Evolutionary conservation across 2,888 invertebrate genomes (phyloP), one percentile per base, ranked within the genome.

Genomic region (Silvanus unidentatus): DNA sequence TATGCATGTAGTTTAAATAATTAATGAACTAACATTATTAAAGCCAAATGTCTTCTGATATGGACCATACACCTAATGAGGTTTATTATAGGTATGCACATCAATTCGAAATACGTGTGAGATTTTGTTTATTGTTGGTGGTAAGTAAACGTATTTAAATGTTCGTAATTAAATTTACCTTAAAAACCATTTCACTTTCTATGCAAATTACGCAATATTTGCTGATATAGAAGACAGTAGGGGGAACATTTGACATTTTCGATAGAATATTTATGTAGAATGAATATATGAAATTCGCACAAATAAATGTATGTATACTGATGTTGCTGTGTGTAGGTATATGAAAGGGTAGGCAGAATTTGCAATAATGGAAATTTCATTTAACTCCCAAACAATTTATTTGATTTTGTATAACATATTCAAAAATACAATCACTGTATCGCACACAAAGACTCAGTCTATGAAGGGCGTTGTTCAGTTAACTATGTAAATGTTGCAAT

Each of bases 401-500:
- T 54, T 42, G 54, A 54, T 58, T 58, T 58, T 56, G 53, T 50
- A 43, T 16, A 30, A 45, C 49, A 36, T 39, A 46, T 42, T 55
- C 53, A 57, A 59, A 62, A 60, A 55, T 55, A 45, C 57, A 55
- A 56, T 54, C 51, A 50, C 16, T 4, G 15, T n/a, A 37, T 9
- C 5, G 16, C 5, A 50, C 45, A 49, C 44, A 49, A 48, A 48
- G 45, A 27, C 11, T 44, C 43, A 48, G 55, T 49, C 50, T 51
- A 43, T 50, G 45, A 53, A 53, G 53, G 37, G 48, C 55, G 49
- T 50, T 49, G 55, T 56, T 57, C 50, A 52, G 58, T 59, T 62
- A 60, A 57, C 60, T 61, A 62, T 62, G 62, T 61, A 62, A 62
- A 62, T 61, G 58, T 55, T 45, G 58, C 61, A 62, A 61, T 62